Percentiles rank a stretch among this genome's conserved stretches.
phyloP scores from a whole-genome alignment of 2,888 invertebrate species.

The Drosophila ochracea region DNA sequence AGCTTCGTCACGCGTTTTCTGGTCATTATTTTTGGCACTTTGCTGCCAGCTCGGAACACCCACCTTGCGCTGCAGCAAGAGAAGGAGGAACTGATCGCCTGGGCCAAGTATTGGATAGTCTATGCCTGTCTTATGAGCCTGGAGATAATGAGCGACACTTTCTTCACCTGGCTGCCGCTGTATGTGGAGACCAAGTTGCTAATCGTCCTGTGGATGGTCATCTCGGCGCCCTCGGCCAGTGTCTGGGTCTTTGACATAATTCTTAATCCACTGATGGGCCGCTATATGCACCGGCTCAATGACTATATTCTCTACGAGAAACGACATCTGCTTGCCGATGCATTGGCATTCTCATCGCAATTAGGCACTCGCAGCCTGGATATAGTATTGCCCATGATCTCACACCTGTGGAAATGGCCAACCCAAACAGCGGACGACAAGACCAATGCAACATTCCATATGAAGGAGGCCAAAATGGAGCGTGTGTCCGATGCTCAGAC shows the following conservation, averaged over 20 bases:
- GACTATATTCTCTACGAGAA: slow-evolving; percentile 51
- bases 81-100: slow-evolving; percentile 28
- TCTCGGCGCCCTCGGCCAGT: slow-evolving; percentile 61
- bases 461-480: background rate
- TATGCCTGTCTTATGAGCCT: slow-evolving; percentile 97
- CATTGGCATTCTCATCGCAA: background rate
- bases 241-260: slow-evolving; percentile 65
- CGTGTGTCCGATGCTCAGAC: background rate
- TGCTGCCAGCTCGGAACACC: slow-evolving; percentile 62
- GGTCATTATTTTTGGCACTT: slow-evolving; percentile 52
- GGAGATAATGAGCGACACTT: slow-evolving; percentile 97
- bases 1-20: slow-evolving; percentile 45
- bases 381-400: slow-evolving; percentile 11
- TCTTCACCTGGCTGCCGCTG: slow-evolving; percentile 97
- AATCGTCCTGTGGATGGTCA: slow-evolving; percentile 56
- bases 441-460: background rate
- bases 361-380: slow-evolving; percentile 3
- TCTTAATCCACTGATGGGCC: slow-evolving; percentile 48
- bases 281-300: slow-evolving; percentile 50
- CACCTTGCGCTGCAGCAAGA: slow-evolving; percentile 36
- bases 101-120: slow-evolving; percentile 70
- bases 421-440: fast-evolving
- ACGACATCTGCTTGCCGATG: slow-evolving; percentile 40
- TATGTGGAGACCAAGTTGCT: slow-evolving; percentile 57
- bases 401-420: slow-evolving; percentile 21